These are phyloP conservation scores for Penaeus indicus DNA, from an alignment of 1,140 invertebrate species.

Conservation along the genomic window DNA sequence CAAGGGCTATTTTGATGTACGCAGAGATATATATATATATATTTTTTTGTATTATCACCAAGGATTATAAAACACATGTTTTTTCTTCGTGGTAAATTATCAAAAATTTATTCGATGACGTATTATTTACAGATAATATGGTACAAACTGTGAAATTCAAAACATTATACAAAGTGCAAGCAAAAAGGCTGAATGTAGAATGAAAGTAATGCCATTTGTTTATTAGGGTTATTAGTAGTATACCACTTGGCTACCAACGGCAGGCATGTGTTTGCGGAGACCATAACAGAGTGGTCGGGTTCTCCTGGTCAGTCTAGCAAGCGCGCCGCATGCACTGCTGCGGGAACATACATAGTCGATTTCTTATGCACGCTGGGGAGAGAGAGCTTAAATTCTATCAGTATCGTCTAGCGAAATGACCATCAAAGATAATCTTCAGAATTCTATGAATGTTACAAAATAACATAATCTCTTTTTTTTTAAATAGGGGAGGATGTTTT, in stretches of 20 bases:
- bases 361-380: too few relatives aligned
- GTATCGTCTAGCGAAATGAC: too few relatives aligned
- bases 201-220: conserved; percentile 57
- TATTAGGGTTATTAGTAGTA: conserved; percentile 44
- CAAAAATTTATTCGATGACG: conserved; percentile 72
- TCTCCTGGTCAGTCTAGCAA: too few relatives aligned
- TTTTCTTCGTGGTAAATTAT: conserved; percentile 70
- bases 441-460: too few relatives aligned
- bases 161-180: conserved; percentile 66
- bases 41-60: neutral
- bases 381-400: too few relatives aligned
- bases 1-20: too few relatives aligned
- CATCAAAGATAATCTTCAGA: too few relatives aligned
- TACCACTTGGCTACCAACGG: conserved; percentile 38
- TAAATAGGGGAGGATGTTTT: too few relatives aligned
- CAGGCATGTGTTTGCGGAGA: conserved; percentile 45
- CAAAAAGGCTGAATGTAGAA: conserved; percentile 64
- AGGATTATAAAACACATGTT: conserved; percentile 14
- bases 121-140: conserved; percentile 71
- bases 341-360: too few relatives aligned
- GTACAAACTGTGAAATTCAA: conserved; percentile 71
- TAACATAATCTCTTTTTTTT: too few relatives aligned
- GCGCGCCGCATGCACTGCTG: too few relatives aligned
- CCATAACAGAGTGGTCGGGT: neutral
- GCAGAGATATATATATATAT: too few relatives aligned